Evolutionary conservation across 2,888 invertebrate genomes (phyloP).

Genomic region (Tortrix viridana): DNA sequence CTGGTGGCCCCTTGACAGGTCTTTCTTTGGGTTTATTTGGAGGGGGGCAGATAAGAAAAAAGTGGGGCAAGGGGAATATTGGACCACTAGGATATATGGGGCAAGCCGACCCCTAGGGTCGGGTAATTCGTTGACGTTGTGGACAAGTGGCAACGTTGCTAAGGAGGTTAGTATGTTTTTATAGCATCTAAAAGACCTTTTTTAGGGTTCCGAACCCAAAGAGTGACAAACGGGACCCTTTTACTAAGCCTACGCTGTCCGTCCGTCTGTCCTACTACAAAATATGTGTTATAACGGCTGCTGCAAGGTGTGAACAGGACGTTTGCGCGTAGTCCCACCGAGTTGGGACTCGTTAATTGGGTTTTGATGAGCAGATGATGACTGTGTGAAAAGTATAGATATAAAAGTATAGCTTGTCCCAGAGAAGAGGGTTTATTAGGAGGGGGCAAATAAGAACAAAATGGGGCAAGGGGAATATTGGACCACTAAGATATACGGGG

Average conservation of each 20-base stretch:
- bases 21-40: conserved; percentile 64
- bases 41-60: conserved; percentile 44
- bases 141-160: conserved; percentile 46
- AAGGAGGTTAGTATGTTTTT: conserved; percentile 48
- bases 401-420: too few species aligned
- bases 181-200: too few species aligned
- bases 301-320: too few species aligned
- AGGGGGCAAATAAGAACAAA: conserved; percentile 42
- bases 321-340: too few species aligned
- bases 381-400: too few species aligned
- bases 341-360: too few species aligned
- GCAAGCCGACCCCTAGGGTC: conserved; percentile 43
- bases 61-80: conserved; percentile 39
- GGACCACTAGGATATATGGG: conserved; percentile 46
- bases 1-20: conserved; percentile 84
- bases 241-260: too few species aligned
- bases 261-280: too few species aligned
- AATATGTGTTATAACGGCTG: too few species aligned
- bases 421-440: conserved; percentile 71
- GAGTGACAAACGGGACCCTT: too few species aligned
- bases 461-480: conserved; percentile 42
- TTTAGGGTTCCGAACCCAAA: too few species aligned
- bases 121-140: conserved; percentile 44
- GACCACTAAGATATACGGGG: conserved; percentile 45
- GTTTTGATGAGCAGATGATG: too few species aligned